Percentiles rank a stretch among this genome's conserved stretches.
Conservation (phyloP, 2,113 vertebrate species). For the Labrus mixtus region DNA sequence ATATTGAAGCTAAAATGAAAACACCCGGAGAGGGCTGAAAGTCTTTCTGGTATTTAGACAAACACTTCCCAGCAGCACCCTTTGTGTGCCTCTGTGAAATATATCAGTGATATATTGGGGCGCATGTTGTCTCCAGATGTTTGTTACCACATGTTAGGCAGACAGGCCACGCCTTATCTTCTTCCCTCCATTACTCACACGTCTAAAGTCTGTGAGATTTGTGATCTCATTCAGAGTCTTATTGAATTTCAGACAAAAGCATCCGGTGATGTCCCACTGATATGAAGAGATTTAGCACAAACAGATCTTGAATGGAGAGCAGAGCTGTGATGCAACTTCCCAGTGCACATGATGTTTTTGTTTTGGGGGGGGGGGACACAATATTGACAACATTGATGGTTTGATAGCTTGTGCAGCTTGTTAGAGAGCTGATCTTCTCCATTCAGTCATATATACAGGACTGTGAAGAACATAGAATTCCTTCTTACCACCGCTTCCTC, state of each 20-base stretch:
- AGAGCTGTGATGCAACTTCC: constrained; percentile 4
- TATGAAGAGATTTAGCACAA: constrained; percentile 9
- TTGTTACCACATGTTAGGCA: constrained; percentile 67
- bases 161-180: constrained; percentile 54
- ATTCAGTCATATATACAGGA: neutral
- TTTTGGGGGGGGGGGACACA: constrained; percentile 10
- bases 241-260: constrained; percentile 31
- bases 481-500: neutral
- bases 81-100: constrained; percentile 37
- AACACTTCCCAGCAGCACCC: constrained; percentile 40
- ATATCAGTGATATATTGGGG: constrained; percentile 46
- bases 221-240: constrained; percentile 50
- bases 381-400: constrained; percentile 1
- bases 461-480: neutral
- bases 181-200: constrained; percentile 50
- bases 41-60: constrained; percentile 27
- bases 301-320: constrained; percentile 14
- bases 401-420: constrained; percentile 1
- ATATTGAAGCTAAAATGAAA: neutral
- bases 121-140: constrained; percentile 79
- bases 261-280: constrained; percentile 14
- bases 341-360: constrained; percentile 21
- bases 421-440: neutral
- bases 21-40: neutral
- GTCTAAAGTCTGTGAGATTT: constrained; percentile 41